phyloP scores from a whole-genome alignment of 2,113 vertebrate genomes.

The Rattus rattus region DNA sequence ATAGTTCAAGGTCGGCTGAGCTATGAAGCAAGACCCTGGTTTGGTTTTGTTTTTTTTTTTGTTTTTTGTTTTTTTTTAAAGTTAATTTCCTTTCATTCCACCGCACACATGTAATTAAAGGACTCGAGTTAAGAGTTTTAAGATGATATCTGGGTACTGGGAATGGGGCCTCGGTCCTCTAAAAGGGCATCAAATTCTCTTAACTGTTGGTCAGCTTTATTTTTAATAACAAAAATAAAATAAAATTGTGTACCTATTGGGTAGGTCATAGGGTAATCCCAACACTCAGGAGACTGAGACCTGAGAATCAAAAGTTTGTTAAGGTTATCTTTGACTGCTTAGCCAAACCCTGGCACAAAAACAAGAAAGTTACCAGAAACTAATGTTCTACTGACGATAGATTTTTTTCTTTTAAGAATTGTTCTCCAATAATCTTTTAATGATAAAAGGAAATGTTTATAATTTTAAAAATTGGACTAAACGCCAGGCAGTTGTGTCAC shows the following conservation, averaged over 20 bases:
- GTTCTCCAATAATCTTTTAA: neutral
- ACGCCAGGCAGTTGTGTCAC: neutral
- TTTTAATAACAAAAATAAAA: conserved; percentile 25
- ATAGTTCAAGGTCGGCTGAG: neutral
- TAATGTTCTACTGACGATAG: neutral
- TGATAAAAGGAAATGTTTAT: conserved; percentile 16
- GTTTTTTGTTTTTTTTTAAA: conserved; percentile 1
- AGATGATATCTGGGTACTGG: neutral
- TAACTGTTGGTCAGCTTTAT: neutral
- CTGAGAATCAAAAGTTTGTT: neutral
- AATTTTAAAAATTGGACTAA: neutral
- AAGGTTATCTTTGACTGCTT: neutral
- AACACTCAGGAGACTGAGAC: neutral
- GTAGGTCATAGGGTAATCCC: neutral
- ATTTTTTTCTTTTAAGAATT: neutral
- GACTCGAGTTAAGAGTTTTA: neutral
- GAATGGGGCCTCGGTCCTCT: neutral
- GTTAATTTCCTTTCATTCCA: neutral
- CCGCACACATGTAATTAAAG: no score
- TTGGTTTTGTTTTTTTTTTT: neutral
- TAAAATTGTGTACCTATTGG: neutral
- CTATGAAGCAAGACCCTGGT: neutral
- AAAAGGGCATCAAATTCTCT: neutral
- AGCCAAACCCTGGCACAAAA: neutral
- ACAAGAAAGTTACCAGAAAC: neutral